Evolutionary conservation across 2,113 vertebrate species (phyloP), one percentile per base, ranked within the genome.

Genomic region (Heloderma charlesbogerti): DNA sequence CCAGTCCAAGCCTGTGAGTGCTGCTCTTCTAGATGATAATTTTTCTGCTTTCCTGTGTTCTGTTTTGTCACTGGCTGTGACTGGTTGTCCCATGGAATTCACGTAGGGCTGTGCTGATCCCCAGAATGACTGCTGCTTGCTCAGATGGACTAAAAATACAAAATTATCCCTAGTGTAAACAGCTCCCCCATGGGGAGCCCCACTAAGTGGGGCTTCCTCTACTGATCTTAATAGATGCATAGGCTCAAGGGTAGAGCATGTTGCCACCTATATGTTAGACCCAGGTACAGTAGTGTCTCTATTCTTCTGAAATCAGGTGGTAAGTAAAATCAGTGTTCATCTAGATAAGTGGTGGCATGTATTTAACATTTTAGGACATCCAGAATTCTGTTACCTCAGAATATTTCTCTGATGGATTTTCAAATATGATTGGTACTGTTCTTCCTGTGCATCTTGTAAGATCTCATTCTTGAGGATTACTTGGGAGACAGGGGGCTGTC

Each of bases 401-500:
- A 75, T 75, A 40, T 54, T 48, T 66, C 54, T 48, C 8, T 67
- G 60, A 51, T 25, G 9, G 63, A 79, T 51, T 72, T 74, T 75
- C 71, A 87, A 40, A 75, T 79, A 15, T 51, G 25, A 40, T 69
- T 69, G 43, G 57, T 82, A 20, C 10, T 34, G n/a, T 40, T 29
- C 86, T 13, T 43, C 67, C 69, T 40, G 79, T 27, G 29, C 71
- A 51, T 75, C 20, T 54, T 15, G 9, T 12, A 0, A 0, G 37
- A 67, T 43, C 85, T 79, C 75, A n/a, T 83, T 93, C 31, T 87
- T 66, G 2, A 7, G 43, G 18, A 16, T 18, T 15, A 27, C 8
- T 0, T 0, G 0, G 63, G 34, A 43, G 18, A 22, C 72, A 0
- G 7, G 0, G 0, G 63, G n/a, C n/a, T n/a, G n/a, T n/a, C n/a